Evolutionary conservation across 2,888 invertebrate genomes (phyloP).

Genomic region (Rhodophaea formosa): DNA sequence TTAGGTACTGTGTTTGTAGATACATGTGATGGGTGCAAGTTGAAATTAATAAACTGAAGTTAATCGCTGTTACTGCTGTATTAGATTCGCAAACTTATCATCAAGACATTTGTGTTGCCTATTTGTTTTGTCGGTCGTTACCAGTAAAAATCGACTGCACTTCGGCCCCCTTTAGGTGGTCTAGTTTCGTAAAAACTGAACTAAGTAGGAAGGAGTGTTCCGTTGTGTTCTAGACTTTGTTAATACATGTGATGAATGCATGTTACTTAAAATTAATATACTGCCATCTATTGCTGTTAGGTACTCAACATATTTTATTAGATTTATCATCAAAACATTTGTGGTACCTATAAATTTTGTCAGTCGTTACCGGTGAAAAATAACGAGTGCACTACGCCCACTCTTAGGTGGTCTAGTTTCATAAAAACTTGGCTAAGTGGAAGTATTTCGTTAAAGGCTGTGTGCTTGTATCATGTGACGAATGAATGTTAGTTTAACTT

Average conservation of each 20-base stretch:
- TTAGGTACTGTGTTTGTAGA: not conserved
- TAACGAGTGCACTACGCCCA: conserved; percentile 20
- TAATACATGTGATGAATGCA: not conserved
- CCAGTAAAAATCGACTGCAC: conserved; percentile 15
- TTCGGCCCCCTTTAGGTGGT: conserved; percentile 21
- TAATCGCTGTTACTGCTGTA: too few relatives aligned
- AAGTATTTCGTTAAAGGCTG: not conserved
- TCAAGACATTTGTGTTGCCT: not conserved
- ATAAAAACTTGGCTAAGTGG: conserved; percentile 20
- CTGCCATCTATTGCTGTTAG: too few relatives aligned
- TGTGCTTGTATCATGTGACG: too few relatives aligned
- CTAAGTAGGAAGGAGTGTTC: conserved; percentile 19
- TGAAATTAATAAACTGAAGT: too few relatives aligned
- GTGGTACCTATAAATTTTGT: conserved; percentile 2
- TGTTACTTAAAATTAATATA: too few relatives aligned
- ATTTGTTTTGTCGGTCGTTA: conserved; percentile 17
- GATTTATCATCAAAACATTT: too few relatives aligned
- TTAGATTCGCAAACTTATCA: too few relatives aligned
- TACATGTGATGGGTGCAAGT: not conserved
- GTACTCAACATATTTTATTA: too few relatives aligned
- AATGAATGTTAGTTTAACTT: too few relatives aligned
- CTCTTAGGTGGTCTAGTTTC: conserved; percentile 22
- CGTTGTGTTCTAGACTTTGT: too few relatives aligned
- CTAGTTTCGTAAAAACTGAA: conserved; percentile 24
- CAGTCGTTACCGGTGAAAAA: conserved; percentile 18